phyloP scores from a whole-genome alignment of 2,888 invertebrate species.

The Drosophila pullipes region DNA sequence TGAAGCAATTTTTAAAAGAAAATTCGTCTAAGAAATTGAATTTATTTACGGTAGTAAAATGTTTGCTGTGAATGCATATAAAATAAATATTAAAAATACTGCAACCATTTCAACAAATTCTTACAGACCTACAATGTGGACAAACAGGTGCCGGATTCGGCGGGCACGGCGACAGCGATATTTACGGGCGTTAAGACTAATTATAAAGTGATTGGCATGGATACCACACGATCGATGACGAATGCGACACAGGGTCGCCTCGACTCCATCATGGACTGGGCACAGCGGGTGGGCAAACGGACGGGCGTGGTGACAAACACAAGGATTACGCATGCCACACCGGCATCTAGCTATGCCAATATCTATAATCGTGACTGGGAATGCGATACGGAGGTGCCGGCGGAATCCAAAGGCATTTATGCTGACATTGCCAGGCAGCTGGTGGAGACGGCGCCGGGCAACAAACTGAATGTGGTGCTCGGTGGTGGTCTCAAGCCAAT shows the following conservation, averaged over 20 bases:
- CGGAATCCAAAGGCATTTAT: constrained; percentile 83
- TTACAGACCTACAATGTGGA: constrained; percentile 89
- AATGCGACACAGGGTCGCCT: constrained; percentile 85
- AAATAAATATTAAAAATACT: background rate
- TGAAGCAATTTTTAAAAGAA: too few relatives aligned
- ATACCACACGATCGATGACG: constrained; percentile 72
- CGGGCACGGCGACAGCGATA: constrained; percentile 89
- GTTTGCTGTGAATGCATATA: background rate
- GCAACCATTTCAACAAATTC: background rate
- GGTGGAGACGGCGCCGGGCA: constrained; percentile 88
- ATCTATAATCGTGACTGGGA: constrained; percentile 88
- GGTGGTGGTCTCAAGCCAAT: constrained; percentile 88
- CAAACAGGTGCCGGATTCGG: constrained; percentile 90
- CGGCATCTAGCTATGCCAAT: constrained; percentile 87
- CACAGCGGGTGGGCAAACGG: constrained; percentile 87
- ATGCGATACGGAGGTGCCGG: constrained; percentile 86
- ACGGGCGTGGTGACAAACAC: constrained; percentile 89
- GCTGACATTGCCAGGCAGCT: constrained; percentile 88
- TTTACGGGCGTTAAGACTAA: constrained; percentile 88
- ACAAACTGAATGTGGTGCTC: constrained; percentile 88
- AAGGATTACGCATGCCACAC: constrained; percentile 89
- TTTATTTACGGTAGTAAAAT: background rate
- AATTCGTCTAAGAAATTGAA: too few relatives aligned
- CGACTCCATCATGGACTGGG: constrained; percentile 87
- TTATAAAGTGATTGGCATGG: constrained; percentile 87